Evolutionary conservation across 2,888 invertebrate genomes (phyloP).

Genomic region (Lasioglossum calceatum): DNA sequence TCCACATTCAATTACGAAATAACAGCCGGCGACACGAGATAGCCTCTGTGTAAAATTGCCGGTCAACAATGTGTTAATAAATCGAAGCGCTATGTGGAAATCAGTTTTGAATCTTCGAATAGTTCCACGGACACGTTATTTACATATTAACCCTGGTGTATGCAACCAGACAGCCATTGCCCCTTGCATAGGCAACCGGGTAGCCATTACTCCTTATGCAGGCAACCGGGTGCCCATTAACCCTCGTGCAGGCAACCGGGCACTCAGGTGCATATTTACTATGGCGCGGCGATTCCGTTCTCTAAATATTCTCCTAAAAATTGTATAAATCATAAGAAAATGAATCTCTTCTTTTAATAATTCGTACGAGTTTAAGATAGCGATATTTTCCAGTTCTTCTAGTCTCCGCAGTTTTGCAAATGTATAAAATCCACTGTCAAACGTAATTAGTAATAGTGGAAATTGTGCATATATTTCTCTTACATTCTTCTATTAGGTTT

Average conservation of each 20-base stretch:
- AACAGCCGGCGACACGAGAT: too few species aligned
- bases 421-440: too few species aligned
- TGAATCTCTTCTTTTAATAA: neutral
- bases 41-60: too few species aligned
- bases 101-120: neutral
- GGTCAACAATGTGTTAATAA: too few species aligned
- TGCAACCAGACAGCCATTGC: neutral
- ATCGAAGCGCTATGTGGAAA: too few species aligned
- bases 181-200: neutral
- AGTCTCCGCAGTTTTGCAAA: neutral
- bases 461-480: too few species aligned
- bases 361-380: neutral
- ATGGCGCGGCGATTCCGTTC: neutral
- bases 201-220: neutral
- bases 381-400: neutral
- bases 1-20: too few species aligned
- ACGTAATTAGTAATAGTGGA: too few species aligned
- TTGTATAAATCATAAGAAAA: neutral
- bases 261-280: neutral
- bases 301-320: neutral
- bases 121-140: neutral
- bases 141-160: neutral
- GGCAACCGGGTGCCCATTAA: neutral
- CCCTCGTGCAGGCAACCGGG: neutral
- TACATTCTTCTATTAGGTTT: too few species aligned